Evolutionary conservation across 2,888 invertebrate species (phyloP).

Genomic region (Eudemis profundana): DNA sequence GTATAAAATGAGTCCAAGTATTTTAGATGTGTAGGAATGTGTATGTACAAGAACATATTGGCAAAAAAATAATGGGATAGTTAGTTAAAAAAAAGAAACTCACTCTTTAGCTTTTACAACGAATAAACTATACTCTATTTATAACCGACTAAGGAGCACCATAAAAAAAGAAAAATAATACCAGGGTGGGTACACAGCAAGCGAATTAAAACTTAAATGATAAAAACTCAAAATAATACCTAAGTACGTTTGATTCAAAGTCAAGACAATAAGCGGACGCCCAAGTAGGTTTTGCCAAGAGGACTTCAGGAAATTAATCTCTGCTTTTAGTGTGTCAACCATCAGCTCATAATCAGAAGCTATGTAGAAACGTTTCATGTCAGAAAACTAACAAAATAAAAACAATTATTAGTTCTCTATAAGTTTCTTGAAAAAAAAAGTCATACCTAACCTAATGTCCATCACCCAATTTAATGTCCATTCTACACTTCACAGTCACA

Average conservation of each 20-base stretch:
- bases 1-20: too few relatives aligned
- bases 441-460: conserved; percentile 42
- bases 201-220: conserved; percentile 57
- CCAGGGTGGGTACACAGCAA: conserved; percentile 56
- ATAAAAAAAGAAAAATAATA: conserved; percentile 35
- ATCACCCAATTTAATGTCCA: background rate
- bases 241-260: conserved; percentile 94
- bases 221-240: conserved; percentile 85
- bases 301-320: conserved; percentile 98
- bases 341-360: conserved; percentile 99
- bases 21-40: too few relatives aligned
- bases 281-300: conserved; percentile 99
- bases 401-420: conserved; percentile 44
- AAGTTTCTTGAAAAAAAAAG: conserved; percentile 48
- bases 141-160: conserved; percentile 24
- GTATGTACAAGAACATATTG: too few relatives aligned
- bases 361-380: conserved; percentile 98
- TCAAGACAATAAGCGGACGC: conserved; percentile 96
- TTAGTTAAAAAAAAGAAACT: conserved; percentile 24
- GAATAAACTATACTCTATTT: conserved; percentile 43
- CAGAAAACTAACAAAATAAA: conserved; percentile 92
- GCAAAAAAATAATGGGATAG: too few relatives aligned
- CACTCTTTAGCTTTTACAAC: conserved; percentile 8
- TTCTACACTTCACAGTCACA: background rate
- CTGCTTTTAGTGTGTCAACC: conserved; percentile 98